These are phyloP conservation scores for Ferrisia virgata DNA, from an alignment of 2,888 invertebrate species.

Conservation along the genomic window DNA sequence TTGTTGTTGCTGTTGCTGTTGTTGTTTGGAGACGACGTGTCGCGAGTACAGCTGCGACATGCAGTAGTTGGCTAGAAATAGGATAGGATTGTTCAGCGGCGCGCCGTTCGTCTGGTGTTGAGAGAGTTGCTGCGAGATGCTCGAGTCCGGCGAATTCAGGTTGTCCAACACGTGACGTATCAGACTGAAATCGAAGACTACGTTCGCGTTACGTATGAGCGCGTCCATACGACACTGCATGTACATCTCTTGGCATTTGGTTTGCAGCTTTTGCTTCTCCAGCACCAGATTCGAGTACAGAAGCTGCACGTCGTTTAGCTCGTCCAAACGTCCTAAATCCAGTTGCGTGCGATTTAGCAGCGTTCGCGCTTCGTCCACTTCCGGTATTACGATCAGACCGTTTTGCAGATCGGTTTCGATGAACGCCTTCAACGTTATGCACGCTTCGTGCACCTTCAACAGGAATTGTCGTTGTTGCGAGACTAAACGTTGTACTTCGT, in stretches of 20 bases:
- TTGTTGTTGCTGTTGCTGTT: neutral
- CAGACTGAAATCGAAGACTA: constrained; percentile 65
- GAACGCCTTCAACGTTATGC: constrained; percentile 70
- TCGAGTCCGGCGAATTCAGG: constrained; percentile 61
- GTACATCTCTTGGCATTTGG: constrained; percentile 69
- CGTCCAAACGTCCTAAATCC: constrained; percentile 61
- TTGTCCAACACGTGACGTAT: constrained; percentile 65
- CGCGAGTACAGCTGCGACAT: constrained; percentile 63
- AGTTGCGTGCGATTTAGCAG: constrained; percentile 62
- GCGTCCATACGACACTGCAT: constrained; percentile 70
- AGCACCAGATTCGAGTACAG: constrained; percentile 62
- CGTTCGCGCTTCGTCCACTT: constrained; percentile 65
- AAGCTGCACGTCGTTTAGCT: constrained; percentile 62
- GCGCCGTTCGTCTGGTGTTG: constrained; percentile 49
- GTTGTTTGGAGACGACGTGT: constrained; percentile 37
- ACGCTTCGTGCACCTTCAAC: constrained; percentile 69
- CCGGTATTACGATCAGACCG: constrained; percentile 63
- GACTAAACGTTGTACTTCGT: constrained; percentile 68
- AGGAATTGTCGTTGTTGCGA: constrained; percentile 70
- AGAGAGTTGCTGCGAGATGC: constrained; percentile 51
- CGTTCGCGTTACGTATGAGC: constrained; percentile 64
- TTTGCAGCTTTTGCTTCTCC: constrained; percentile 63
- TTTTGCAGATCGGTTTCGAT: constrained; percentile 71
- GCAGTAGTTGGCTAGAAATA: constrained; percentile 73
- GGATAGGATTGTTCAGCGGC: constrained; percentile 61